Percentiles rank a stretch among this genome's conserved stretches.
These are phyloP conservation scores for Yponomeuta malinellus DNA, from an alignment of 2,888 invertebrate species.

Conservation along the genomic window DNA sequence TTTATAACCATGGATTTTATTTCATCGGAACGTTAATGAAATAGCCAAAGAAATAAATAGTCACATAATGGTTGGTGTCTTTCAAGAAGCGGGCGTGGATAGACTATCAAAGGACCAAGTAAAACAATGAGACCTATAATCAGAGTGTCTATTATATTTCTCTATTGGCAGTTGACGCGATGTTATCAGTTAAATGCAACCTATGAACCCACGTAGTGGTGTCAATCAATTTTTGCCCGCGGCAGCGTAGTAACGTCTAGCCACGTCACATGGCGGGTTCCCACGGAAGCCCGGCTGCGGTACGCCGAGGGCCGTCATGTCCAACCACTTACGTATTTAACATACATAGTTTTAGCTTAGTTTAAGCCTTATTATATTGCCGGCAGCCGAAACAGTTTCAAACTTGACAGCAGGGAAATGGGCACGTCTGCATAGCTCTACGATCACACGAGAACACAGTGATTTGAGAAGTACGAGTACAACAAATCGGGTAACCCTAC, in stretches of 20 bases:
- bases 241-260: conserved; percentile 26
- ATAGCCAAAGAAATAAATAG: not conserved
- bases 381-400: conserved; percentile 62
- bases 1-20: conserved; percentile 24
- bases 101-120: not conserved
- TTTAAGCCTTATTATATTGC: conserved; percentile 62
- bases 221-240: conserved; percentile 71
- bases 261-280: conserved; percentile 66
- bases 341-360: conserved; percentile 65
- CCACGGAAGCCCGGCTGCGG: conserved; percentile 68
- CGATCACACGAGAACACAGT: not conserved
- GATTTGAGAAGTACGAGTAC: not conserved
- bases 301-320: conserved; percentile 71
- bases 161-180: not conserved
- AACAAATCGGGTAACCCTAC: not conserved
- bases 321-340: conserved; percentile 72
- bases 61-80: not conserved
- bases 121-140: not conserved
- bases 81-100: not conserved
- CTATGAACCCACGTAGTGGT: conserved; percentile 31
- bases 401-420: conserved; percentile 64
- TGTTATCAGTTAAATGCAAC: conserved; percentile 5
- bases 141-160: not conserved
- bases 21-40: not conserved
- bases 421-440: conserved; percentile 64